Evolutionary conservation across 2,797 vertebrate species (phyloP).

Genomic region (Balearica regulorum): DNA sequence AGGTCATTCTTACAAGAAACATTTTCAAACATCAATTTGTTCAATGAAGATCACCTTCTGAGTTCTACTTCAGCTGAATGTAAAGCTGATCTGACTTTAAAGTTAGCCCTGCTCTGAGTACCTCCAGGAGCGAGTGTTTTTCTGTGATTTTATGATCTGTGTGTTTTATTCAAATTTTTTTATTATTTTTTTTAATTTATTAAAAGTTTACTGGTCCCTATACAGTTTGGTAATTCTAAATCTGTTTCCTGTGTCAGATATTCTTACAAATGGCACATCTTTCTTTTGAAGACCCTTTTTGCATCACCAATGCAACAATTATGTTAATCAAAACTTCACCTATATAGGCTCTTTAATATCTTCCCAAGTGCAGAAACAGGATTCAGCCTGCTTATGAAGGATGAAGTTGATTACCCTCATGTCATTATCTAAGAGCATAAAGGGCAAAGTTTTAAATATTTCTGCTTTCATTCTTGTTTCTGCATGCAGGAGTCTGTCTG

Average conservation of each 20-base stretch:
- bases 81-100: background rate
- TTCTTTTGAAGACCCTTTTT: background rate
- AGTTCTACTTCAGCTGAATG: background rate
- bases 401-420: background rate
- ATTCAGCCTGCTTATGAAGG: background rate
- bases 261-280: background rate
- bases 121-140: background rate
- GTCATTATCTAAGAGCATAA: background rate
- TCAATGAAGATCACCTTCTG: background rate
- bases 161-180: too few relatives aligned
- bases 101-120: background rate
- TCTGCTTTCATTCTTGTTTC: background rate
- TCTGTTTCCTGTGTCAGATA: background rate
- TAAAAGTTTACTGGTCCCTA: background rate
- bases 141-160: background rate
- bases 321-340: background rate
- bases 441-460: background rate
- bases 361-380: background rate
- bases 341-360: background rate
- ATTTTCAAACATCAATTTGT: background rate
- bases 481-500: background rate
- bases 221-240: background rate
- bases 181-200: background rate
- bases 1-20: background rate
- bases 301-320: background rate